Evolutionary conservation across 2,797 vertebrate genomes (phyloP).

Genomic region (Gallinago solitaria): DNA sequence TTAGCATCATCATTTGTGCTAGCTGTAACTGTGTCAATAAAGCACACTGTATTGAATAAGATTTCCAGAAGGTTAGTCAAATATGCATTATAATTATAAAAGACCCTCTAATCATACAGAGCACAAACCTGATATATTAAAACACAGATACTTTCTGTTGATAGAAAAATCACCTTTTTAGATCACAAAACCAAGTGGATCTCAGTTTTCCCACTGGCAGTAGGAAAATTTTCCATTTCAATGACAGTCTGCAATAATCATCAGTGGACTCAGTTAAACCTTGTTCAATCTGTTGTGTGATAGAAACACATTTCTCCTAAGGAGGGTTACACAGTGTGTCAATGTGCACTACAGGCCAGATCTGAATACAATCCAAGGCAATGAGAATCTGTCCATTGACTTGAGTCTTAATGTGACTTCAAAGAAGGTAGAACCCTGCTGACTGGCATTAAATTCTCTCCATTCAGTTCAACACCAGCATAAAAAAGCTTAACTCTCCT

Average conservation of each 20-base stretch:
- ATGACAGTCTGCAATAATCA: background rate
- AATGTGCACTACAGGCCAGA: background rate
- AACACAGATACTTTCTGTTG: background rate
- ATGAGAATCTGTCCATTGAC: background rate
- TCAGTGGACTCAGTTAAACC: background rate
- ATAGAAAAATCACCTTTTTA: background rate
- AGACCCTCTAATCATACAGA: background rate
- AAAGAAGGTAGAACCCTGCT: constrained; percentile 14
- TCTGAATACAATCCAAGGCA: background rate
- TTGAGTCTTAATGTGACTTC: background rate
- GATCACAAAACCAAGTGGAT: background rate
- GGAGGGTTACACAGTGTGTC: background rate
- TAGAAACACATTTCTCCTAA: background rate
- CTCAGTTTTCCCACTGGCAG: background rate
- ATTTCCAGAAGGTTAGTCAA: constrained; percentile 17
- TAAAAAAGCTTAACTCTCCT: constrained; percentile 10
- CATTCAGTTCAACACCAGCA: background rate
- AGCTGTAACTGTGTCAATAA: constrained; percentile 5
- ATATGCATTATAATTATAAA: background rate
- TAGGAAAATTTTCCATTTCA: background rate
- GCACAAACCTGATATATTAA: background rate
- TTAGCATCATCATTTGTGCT: background rate
- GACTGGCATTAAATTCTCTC: constrained; percentile 4
- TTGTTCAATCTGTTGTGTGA: background rate
- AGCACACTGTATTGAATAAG: background rate